Evolutionary conservation across 1,140 invertebrate species (phyloP), one percentile per base, ranked within the genome.

Genomic region (Saxidomus purpurata): DNA sequence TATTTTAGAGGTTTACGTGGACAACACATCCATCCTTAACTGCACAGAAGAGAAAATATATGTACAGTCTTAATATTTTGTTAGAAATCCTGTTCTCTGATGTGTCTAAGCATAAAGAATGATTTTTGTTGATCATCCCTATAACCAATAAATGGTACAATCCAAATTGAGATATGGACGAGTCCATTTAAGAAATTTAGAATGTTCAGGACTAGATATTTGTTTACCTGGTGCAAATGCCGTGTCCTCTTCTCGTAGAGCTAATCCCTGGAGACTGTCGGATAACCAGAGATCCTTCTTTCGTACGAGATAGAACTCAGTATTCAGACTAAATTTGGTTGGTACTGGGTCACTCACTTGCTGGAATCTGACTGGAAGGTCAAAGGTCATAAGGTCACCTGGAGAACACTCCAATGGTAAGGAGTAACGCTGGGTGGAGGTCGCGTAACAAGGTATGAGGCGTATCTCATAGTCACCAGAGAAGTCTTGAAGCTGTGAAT

Each of bases 301-400:
- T 43, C 93, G 77, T 88, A 95, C 91, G 77, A 96, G 86, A 69
- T 94, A 92, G 49, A 96, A 94, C 19, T 95, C 91, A 0, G 95
- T 95, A 81, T 96, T 94, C 49, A 96, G 92, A 63, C 92, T 95
- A 89, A 93, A 96, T 77, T 94, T 89, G 0, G 93, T 89, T 6
- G 96, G 93, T 19, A 96, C 95, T 25, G 95, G 94, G 80, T 96
- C 95, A 87, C 94, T 96, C 67, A 96, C 93, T 90, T 95, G 96
- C 90, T 96, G 96, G 87, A 96, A 95, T 74, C 94, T 86, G 83
- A 96, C 93, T 67, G 95, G 94, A 22, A 96, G 93, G 61, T 95
- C 93, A 91, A 96, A 96, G 90, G 90, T 93, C 36, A 96, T 88
- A 17, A 93, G 93, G 0, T 94, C 89, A 47, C 93, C 90, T 9